Evolutionary conservation across 1,140 invertebrate genomes (phyloP).

Genomic region (Listronotus oregonensis): DNA sequence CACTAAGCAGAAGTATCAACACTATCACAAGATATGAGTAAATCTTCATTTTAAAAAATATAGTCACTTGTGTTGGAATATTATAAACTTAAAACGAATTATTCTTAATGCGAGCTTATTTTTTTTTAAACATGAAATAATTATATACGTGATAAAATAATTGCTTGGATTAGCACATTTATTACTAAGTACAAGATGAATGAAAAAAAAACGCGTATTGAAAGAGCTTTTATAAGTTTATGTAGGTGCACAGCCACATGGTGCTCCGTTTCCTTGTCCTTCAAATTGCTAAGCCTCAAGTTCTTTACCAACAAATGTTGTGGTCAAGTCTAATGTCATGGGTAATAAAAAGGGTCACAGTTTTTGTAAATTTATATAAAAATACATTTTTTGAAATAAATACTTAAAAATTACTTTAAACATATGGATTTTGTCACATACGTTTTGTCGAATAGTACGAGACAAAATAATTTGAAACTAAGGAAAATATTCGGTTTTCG

Average conservation of each 20-base stretch:
- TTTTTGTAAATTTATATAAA: not conserved
- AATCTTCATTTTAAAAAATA: not conserved
- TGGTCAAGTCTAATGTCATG: slow-evolving; percentile 30
- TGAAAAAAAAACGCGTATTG: slow-evolving; percentile 23
- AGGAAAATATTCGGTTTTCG: too few species aligned
- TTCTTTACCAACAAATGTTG: not conserved
- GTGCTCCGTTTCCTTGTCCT: slow-evolving; percentile 32
- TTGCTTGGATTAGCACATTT: too few species aligned
- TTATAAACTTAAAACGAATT: too few species aligned
- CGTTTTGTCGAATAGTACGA: too few species aligned
- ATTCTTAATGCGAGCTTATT: too few species aligned
- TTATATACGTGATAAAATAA: too few species aligned
- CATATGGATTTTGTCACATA: too few species aligned
- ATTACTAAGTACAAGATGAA: slow-evolving; percentile 5
- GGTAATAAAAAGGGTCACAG: not conserved
- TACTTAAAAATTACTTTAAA: too few species aligned
- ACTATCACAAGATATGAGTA: not conserved
- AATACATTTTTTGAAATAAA: too few species aligned
- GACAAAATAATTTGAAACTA: too few species aligned
- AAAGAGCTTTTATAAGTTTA: slow-evolving; percentile 46
- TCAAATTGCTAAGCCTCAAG: slow-evolving; percentile 18
- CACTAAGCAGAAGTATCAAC: not conserved
- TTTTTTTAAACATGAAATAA: too few species aligned
- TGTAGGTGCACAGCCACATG: slow-evolving; percentile 23
- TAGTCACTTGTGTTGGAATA: too few species aligned